Conservation (phyloP, 2,113 vertebrate genomes). For the Platysternon megacephalum region DNA sequence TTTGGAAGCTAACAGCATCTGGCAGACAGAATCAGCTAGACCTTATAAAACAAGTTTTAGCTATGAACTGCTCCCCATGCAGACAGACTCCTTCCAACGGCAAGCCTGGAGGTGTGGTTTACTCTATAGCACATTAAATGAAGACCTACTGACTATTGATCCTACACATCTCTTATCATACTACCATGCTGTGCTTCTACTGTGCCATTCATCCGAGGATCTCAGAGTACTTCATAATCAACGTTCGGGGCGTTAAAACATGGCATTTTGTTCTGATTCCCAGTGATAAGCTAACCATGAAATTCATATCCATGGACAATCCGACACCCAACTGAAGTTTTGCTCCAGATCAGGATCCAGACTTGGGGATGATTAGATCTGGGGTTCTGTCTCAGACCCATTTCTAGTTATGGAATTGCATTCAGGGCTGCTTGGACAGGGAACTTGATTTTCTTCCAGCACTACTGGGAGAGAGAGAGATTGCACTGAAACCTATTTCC, state of each 20-base stretch:
- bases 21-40: neutral
- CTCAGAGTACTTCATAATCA: neutral
- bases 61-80: neutral
- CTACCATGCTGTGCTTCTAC: neutral
- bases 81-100: neutral
- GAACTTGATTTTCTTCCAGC: neutral
- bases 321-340: neutral
- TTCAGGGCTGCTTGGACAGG: neutral
- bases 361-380: neutral
- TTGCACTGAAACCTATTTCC: slow-evolving; percentile 60
- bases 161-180: neutral
- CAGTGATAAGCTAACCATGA: neutral
- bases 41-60: neutral
- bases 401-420: neutral
- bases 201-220: neutral
- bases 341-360: neutral
- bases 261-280: neutral
- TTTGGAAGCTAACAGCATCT: neutral
- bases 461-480: slow-evolving; percentile 52
- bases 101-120: neutral
- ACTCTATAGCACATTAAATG: neutral
- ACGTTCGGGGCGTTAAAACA: neutral
- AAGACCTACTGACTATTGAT: neutral
- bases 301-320: neutral
- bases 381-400: neutral